These are phyloP conservation scores for Platypus cylindrus DNA, from an alignment of 2,888 invertebrate genomes.

Conservation along the genomic window DNA sequence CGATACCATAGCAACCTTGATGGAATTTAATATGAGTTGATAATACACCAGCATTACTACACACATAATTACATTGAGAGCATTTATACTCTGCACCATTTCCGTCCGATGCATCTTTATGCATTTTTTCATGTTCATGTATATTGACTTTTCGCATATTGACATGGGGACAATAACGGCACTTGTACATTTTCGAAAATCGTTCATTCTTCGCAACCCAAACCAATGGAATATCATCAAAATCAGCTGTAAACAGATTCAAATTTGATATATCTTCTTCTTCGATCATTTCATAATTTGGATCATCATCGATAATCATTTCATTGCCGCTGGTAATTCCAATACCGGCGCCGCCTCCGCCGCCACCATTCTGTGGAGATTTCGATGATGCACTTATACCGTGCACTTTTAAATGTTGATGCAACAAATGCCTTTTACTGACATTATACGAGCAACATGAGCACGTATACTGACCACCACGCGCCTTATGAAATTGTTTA, in stretches of 20 bases:
- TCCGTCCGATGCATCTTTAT: conserved; percentile 34
- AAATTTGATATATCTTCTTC: conserved; percentile 21
- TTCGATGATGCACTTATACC: conserved; percentile 42
- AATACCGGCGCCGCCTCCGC: no score
- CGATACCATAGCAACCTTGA: conserved; percentile 54
- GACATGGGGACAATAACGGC: conserved; percentile 72
- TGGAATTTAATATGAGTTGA: conserved; percentile 66
- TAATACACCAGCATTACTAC: conserved; percentile 57
- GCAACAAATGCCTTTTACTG: conserved; percentile 65
- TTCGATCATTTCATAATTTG: conserved; percentile 28
- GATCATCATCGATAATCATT: conserved; percentile 26
- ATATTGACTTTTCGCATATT: conserved; percentile 70
- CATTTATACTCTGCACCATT: conserved; percentile 52
- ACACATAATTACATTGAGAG: conserved; percentile 67
- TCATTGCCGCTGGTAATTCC: conserved; percentile 21
- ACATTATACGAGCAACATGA: conserved; percentile 72
- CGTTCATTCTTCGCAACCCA: conserved; percentile 64
- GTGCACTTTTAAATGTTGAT: conserved; percentile 71
- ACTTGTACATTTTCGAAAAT: conserved; percentile 72
- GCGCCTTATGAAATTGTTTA: conserved; percentile 69
- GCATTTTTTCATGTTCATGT: conserved; percentile 74
- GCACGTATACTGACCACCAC: conserved; percentile 68
- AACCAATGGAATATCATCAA: conserved; percentile 55
- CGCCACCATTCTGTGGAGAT: conserved; percentile 24
- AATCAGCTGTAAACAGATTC: conserved; percentile 35